phyloP scores from a whole-genome alignment of 1,140 invertebrate genomes.

The Drosophila willistoni region DNA sequence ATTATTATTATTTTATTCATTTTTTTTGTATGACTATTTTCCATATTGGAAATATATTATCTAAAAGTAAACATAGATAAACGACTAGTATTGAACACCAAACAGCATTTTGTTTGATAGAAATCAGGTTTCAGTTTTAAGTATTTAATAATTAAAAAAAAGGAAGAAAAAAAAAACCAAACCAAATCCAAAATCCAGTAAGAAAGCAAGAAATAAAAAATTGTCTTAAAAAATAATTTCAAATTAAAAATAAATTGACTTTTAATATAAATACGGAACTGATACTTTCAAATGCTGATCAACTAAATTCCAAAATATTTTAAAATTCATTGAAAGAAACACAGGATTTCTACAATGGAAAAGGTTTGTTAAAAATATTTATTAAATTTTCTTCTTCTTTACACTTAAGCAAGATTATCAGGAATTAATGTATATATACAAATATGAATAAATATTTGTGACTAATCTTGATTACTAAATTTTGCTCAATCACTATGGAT shows the following conservation, averaged over 20 bases:
- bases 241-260: not conserved
- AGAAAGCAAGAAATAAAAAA: slow-evolving; percentile 13
- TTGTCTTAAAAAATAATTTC: not conserved
- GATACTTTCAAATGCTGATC: too few relatives aligned
- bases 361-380: too few relatives aligned
- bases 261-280: too few relatives aligned
- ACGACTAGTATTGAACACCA: slow-evolving; percentile 78
- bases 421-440: too few relatives aligned
- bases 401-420: too few relatives aligned
- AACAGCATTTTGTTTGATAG: slow-evolving; percentile 74
- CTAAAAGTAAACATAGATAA: slow-evolving; percentile 34
- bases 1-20: not conserved
- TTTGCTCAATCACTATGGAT: too few relatives aligned
- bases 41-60: slow-evolving; percentile 68
- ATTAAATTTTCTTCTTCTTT: too few relatives aligned
- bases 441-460: too few relatives aligned
- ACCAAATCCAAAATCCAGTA: not conserved
- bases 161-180: slow-evolving; percentile 6
- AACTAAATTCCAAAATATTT: too few relatives aligned
- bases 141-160: slow-evolving; percentile 42
- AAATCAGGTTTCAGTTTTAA: slow-evolving; percentile 70
- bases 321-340: too few relatives aligned
- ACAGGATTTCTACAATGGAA: too few relatives aligned
- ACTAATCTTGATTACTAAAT: too few relatives aligned
- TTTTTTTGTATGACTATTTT: slow-evolving; percentile 55